Conservation (phyloP, 92 coral and sea anemone species). For the Bergia sp. region DNA sequence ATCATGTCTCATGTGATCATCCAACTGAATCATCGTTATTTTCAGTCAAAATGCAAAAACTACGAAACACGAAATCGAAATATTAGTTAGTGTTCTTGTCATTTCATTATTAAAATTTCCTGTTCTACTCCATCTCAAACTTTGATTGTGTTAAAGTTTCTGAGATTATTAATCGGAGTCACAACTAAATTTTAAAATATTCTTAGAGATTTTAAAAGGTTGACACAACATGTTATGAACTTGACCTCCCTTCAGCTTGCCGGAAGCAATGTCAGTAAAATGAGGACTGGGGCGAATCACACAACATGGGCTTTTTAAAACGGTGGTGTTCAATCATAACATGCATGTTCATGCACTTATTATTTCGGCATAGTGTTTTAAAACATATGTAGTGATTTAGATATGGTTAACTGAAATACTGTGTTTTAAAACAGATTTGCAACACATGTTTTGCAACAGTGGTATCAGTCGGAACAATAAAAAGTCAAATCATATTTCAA, state of each 20-base stretch:
- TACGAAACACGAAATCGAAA: conserved; percentile 19
- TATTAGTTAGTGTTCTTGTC: not conserved
- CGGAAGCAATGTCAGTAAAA: conserved; percentile 1
- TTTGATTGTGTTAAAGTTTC: not conserved
- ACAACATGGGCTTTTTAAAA: too few species aligned
- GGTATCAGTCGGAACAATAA: too few species aligned
- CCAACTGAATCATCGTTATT: conserved; percentile 1
- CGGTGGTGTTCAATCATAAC: too few species aligned
- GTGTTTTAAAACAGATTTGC: too few species aligned
- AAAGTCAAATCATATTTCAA: not conserved
- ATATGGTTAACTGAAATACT: too few species aligned
- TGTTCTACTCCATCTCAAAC: too few species aligned
- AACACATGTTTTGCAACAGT: too few species aligned
- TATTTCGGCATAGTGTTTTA: too few species aligned
- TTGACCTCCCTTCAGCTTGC: conserved; percentile 26
- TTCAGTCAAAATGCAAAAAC: not conserved
- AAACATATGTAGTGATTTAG: too few species aligned
- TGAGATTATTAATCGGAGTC: too few species aligned
- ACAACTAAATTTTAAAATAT: not conserved
- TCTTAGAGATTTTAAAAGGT: not conserved
- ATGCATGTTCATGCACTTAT: too few species aligned
- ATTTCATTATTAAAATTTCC: not conserved
- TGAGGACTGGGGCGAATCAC: not conserved
- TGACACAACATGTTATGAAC: not conserved
- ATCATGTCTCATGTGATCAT: not conserved